These are phyloP conservation scores for Potorous gilbertii DNA, from an alignment of 2,797 vertebrate genomes.

Conservation along the genomic window DNA sequence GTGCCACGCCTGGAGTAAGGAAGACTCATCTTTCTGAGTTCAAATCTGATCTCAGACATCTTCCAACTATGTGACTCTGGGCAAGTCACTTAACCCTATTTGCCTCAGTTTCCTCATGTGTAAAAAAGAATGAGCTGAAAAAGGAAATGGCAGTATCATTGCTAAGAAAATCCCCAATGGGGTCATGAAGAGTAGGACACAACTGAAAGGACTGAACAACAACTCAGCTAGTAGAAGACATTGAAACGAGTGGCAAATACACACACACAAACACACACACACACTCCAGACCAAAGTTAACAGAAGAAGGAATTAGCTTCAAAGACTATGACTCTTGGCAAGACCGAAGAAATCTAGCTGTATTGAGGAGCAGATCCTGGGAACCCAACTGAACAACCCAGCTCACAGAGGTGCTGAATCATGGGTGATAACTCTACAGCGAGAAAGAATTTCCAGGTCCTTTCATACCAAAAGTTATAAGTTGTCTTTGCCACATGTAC, in stretches of 20 bases:
- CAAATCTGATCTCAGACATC: background rate
- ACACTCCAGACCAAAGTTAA: background rate
- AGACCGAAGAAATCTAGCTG: background rate
- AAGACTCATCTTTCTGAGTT: background rate
- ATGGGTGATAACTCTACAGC: background rate
- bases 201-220: background rate
- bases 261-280: background rate
- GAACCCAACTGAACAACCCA: background rate
- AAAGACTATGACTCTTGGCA: background rate
- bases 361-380: background rate
- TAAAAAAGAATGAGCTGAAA: background rate
- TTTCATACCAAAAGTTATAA: background rate
- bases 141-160: background rate
- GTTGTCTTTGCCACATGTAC: background rate
- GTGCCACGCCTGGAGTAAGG: background rate
- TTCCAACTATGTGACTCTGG: background rate
- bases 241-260: background rate
- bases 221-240: background rate
- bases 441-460: background rate
- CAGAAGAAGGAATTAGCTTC: background rate
- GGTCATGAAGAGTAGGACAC: background rate
- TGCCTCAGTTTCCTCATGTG: background rate
- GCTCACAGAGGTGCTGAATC: background rate
- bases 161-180: background rate
- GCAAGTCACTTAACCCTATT: background rate